Conservation (phyloP, 37 sponge, comb jelly and placozoan genomes). For the Tethya wilhelma region DNA sequence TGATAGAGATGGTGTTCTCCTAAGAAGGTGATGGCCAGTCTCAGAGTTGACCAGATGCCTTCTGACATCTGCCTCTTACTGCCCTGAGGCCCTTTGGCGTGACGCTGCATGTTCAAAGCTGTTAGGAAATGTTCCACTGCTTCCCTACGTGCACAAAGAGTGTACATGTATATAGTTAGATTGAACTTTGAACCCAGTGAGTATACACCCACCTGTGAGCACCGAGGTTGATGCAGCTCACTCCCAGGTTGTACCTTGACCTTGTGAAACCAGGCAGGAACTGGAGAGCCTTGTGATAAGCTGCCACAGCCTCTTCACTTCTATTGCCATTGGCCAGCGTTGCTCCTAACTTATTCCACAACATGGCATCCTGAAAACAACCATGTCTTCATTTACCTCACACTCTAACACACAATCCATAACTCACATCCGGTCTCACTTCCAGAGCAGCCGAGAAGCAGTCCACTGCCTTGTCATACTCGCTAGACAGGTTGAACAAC, state of each 20-base stretch:
- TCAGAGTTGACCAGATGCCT: constrained; percentile 84
- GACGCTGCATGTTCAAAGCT: constrained; percentile 76
- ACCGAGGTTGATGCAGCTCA: constrained; percentile 95
- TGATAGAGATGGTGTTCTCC: constrained; percentile 14
- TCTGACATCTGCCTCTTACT: constrained; percentile 73
- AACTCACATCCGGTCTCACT: constrained; percentile 57
- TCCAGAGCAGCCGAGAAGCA: constrained; percentile 84
- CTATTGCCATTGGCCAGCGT: constrained; percentile 89
- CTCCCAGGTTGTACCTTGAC: constrained; percentile 93
- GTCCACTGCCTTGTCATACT: constrained; percentile 90
- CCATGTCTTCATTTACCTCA: not conserved
- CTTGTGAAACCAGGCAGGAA: constrained; percentile 89
- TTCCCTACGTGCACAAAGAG: constrained; percentile 39
- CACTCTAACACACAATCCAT: not conserved
- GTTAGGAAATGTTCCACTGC: constrained; percentile 86
- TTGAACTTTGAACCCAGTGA: not conserved
- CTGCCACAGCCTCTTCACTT: constrained; percentile 86
- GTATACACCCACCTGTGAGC: constrained; percentile 64
- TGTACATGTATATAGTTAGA: not conserved
- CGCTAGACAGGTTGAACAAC: constrained; percentile 81
- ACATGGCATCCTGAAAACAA: constrained; percentile 68
- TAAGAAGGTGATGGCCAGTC: constrained; percentile 64
- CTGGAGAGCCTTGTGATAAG: constrained; percentile 87
- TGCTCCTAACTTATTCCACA: constrained; percentile 98
- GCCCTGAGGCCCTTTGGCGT: constrained; percentile 48